These are phyloP conservation scores for Cinara cedri DNA, from an alignment of 2,888 invertebrate genomes.

Conservation along the genomic window DNA sequence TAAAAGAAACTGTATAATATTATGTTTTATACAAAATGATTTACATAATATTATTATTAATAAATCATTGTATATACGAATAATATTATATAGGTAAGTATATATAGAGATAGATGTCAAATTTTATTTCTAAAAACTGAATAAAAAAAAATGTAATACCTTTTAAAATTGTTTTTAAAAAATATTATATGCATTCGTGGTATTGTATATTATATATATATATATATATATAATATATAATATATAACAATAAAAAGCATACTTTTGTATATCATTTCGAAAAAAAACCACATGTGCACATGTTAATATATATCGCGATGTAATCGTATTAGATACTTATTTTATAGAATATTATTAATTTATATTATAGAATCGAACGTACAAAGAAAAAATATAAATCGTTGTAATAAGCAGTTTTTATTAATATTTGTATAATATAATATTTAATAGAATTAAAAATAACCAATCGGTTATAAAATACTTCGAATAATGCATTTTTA, in stretches of 20 bases:
- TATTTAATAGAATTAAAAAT: too few relatives aligned
- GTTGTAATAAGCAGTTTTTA: constrained; percentile 16
- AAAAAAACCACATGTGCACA: constrained; percentile 20
- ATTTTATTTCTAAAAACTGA: too few relatives aligned
- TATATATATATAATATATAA: too few relatives aligned
- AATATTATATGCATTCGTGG: too few relatives aligned
- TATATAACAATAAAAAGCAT: constrained; percentile 44
- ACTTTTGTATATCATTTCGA: constrained; percentile 3
- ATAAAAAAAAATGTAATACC: too few relatives aligned
- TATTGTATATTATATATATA: too few relatives aligned
- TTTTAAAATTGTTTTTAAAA: too few relatives aligned
- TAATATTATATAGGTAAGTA: constrained; percentile 51
- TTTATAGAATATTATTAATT: not conserved
- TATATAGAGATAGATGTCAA: not conserved
- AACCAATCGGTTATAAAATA: not conserved
- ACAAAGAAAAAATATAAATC: constrained; percentile 19
- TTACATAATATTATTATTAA: constrained; percentile 44
- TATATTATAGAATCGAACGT: constrained; percentile 11
- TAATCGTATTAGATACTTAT: not conserved
- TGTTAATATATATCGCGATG: not conserved
- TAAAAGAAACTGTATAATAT: constrained; percentile 30
- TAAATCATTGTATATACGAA: constrained; percentile 51
- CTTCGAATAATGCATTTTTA: constrained; percentile 22
- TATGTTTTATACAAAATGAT: constrained; percentile 53
- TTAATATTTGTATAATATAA: not conserved